Evolutionary conservation across 2,888 invertebrate genomes (phyloP).

Genomic region (Drosophila atroscutellata): DNA sequence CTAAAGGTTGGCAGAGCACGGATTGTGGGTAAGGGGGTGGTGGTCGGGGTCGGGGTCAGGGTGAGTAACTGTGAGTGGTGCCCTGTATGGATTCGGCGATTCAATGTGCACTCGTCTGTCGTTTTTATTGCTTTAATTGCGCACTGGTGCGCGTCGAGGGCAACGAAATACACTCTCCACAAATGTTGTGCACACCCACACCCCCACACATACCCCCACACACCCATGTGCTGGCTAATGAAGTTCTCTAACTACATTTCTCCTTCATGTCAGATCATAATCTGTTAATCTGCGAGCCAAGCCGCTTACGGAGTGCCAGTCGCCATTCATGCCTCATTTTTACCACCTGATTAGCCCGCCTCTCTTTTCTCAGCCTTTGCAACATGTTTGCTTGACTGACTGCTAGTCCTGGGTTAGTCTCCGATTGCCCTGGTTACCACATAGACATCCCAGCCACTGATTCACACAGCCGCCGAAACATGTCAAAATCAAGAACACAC

Average conservation of each 20-base stretch:
- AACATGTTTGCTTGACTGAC: slow-evolving; percentile 40
- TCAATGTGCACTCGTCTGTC: slow-evolving; percentile 68
- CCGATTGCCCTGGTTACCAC: slow-evolving; percentile 46
- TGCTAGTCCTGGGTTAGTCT: slow-evolving; percentile 2
- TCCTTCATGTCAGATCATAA: slow-evolving; percentile 75
- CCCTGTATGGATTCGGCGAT: slow-evolving; percentile 52
- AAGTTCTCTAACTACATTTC: slow-evolving; percentile 74
- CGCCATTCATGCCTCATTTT: slow-evolving; percentile 18
- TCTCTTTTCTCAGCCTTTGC: slow-evolving; percentile 23
- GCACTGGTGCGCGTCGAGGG: slow-evolving; percentile 66
- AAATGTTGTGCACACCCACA: slow-evolving; percentile 44
- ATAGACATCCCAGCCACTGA: background rate
- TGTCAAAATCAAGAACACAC: slow-evolving; percentile 40
- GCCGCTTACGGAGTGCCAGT: slow-evolving; percentile 44
- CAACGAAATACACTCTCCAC: slow-evolving; percentile 56
- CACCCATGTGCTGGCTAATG: slow-evolving; percentile 69
- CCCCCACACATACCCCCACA: background rate
- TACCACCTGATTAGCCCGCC: slow-evolving; percentile 32
- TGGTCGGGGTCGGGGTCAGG: too few relatives aligned
- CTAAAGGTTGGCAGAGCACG: background rate
- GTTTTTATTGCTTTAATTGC: slow-evolving; percentile 79
- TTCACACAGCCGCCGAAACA: slow-evolving; percentile 13
- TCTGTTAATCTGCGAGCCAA: slow-evolving; percentile 73
- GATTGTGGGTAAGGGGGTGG: background rate
- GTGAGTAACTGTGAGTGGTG: slow-evolving; percentile 12